Evolutionary conservation across 2,888 invertebrate genomes (phyloP), one percentile per base, ranked within the genome.

Genomic region (Drosophila suboccidentalis): DNA sequence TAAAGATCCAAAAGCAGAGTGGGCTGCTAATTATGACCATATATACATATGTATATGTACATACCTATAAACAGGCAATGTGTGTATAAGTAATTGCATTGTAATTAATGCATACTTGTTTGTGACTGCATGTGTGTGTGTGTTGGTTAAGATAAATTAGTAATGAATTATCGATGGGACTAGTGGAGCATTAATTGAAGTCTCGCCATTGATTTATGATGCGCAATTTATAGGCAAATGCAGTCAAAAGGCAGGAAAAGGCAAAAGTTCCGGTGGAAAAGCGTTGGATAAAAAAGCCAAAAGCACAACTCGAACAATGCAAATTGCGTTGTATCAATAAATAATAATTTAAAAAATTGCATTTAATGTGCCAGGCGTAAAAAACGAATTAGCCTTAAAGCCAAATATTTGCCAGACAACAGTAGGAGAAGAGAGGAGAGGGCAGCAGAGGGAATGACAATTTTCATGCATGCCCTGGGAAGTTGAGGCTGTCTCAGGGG

Each of bases 141-240:
- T 51, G 71, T 75, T 68, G 71, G 82, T 71, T 65, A 68, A 76
- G 81, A 89, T 87, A 85, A 80, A 77, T 88, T 75, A 78, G 80
- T 77, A 78, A 83, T 85, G 78, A 89, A 90, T 87, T 89, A 88
- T 82, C 81, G 85, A 79, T 75, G 80, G 75, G 74, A 68, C 73
- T 85, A 87, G 80, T 81, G 83, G 75, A 74, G 69, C 88, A 88
- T 88, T 86, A 86, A 88, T 87, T 87, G 87, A 86, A 80, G 78
- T 75, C 77, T 78, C 71, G 53, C 69, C 74, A 57, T 78, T 86
- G 86, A 86, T 86, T 86, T 86, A 86, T 88, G 82, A 75, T 51
- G 32, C 61, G 43, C 71, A 68, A 82, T 82, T 84, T 82, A 80
- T 82, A 68, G 82, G 36, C 60, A 70, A 81, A 80, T 78, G 64